These are phyloP conservation scores for Anodontia alba DNA, from an alignment of 2,888 invertebrate genomes.

Conservation along the genomic window DNA sequence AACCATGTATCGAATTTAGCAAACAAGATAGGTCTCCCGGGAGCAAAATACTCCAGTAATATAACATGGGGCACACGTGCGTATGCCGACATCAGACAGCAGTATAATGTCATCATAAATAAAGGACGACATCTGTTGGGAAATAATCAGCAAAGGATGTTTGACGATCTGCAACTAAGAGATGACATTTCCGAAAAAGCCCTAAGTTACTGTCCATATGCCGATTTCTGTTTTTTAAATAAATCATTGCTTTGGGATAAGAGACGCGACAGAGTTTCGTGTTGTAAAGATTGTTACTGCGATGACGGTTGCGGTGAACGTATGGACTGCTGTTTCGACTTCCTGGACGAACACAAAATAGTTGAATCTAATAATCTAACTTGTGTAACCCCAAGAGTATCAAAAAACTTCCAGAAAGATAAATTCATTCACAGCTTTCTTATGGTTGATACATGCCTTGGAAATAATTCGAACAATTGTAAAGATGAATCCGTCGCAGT, in stretches of 20 bases:
- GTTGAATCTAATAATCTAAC: not conserved
- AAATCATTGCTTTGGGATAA: not conserved
- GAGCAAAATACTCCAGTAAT: no score
- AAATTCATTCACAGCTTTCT: not conserved
- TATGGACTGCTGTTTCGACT: not conserved
- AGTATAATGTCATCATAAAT: no score
- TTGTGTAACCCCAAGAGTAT: not conserved
- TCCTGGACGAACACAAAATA: not conserved
- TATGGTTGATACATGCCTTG: not conserved
- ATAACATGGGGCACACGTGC: no score
- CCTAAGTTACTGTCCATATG: not conserved
- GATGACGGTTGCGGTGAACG: not conserved
- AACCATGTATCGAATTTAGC: no score
- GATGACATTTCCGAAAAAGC: not conserved
- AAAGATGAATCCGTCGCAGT: not conserved
- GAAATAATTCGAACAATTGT: not conserved
- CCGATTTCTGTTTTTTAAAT: not conserved
- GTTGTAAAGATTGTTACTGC: not conserved
- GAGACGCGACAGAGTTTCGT: not conserved
- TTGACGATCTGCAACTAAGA: not conserved
- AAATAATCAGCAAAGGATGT: not conserved
- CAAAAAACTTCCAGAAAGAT: not conserved
- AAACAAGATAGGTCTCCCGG: no score
- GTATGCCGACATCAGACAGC: no score
- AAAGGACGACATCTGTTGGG: not conserved